Conservation (phyloP, 2,113 vertebrate species). For the Rynchops niger region DNA sequence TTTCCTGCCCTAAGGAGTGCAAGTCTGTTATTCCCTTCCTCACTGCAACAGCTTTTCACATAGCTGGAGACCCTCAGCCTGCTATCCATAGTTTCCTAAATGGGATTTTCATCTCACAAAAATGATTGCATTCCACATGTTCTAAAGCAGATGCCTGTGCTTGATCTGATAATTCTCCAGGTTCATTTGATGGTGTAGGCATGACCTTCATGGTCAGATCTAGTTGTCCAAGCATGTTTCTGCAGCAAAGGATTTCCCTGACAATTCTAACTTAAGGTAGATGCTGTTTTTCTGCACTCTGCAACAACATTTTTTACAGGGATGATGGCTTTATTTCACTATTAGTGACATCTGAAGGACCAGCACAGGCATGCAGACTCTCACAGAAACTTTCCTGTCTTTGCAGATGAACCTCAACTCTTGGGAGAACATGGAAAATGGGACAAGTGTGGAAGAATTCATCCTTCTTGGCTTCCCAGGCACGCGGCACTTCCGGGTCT, state of each 20-base stretch:
- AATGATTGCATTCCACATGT: not conserved
- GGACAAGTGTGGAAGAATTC: slow-evolving; percentile 34
- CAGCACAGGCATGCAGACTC: not conserved
- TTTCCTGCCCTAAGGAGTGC: not conserved
- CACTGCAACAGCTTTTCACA: not conserved
- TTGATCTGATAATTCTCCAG: not conserved
- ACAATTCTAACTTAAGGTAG: not conserved
- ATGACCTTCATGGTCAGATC: not conserved
- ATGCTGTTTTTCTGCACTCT: not conserved
- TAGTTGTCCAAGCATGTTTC: not conserved
- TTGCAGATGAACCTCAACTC: not conserved
- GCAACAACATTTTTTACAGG: not conserved
- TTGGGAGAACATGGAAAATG: not conserved
- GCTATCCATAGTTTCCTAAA: not conserved
- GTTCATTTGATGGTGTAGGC: not conserved
- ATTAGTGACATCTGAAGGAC: not conserved
- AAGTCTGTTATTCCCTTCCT: not conserved
- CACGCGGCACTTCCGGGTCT: not conserved
- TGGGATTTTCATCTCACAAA: not conserved
- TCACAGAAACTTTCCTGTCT: not conserved
- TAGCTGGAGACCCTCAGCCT: not conserved
- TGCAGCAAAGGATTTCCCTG: not conserved
- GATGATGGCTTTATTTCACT: not conserved
- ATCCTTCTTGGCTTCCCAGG: slow-evolving; percentile 66
- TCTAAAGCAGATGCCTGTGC: not conserved